Base-by-base conservation (phyloP, 1,140 invertebrate species). In the Hydropsyche tenuis region DNA sequence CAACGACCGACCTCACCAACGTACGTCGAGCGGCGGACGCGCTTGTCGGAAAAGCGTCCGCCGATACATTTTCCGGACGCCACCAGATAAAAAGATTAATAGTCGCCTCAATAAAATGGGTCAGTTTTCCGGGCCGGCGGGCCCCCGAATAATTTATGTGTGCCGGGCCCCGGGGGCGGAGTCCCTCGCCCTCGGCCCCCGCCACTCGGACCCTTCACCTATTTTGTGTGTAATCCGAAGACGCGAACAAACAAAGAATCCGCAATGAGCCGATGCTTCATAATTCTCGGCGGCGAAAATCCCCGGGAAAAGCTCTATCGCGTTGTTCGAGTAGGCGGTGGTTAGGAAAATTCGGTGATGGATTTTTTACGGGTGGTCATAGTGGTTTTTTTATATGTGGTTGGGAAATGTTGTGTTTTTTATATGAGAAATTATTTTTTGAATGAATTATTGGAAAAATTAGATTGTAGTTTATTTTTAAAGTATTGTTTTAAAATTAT, bases 41-140 rank as follows among this genome's bases (percentile, higher is more conserved):
- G 46, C 18, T 4, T 4, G 5, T 5, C 46, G 27, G 27, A 30
- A 60, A 60, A 22, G 53, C 23, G 48, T 20, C 9, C 30, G 23
- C 60, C 63, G 63, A 65, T 65, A 65, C 60, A 63, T 63, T 63
- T 63, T 63, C 60, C 60, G 60, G 60, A 56, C 23, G 63, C 63
- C 7, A 43, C 63, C 63, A 65, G 60, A 63, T 63, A 65, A 65
- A 65, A 65, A 65, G 63, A 65, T 65, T 65, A 65, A 65, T 65
- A 65, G 63, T 65, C 63, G 42, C 63, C 63, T 65, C 63, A 65
- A 65, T 65, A 65, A 65, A 65, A 65, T 65, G 63, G 63, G 63
- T 65, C 63, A 65, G 63, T 65, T 65, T 65, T 65, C 63, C 63
- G 63, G 30, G 63, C 30, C n/a, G 63, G 12, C 63, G 63, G 56